A percentile compares a stretch with the other conserved stretches of the same genome.
Evolutionary conservation across 2,113 vertebrate species (phyloP).

Genomic region (Todiramphus saurophagus): DNA sequence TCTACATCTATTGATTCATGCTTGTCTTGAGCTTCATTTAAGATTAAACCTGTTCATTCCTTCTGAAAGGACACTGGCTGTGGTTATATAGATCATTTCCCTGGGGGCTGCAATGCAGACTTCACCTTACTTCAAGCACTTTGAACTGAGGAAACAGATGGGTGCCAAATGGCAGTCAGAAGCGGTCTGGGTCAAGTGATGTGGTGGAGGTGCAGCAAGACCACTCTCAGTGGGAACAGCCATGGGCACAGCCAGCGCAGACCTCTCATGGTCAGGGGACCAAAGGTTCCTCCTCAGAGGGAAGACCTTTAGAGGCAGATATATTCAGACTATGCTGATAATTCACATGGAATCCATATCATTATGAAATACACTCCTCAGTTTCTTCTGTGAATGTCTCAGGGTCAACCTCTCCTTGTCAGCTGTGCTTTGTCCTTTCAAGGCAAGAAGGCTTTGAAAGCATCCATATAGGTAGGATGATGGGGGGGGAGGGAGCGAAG

Average conservation of each 20-base stretch:
- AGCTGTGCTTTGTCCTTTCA: not conserved
- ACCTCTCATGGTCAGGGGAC: not conserved
- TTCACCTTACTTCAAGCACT: constrained; percentile 39
- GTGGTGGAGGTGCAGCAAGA: not conserved
- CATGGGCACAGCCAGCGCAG: not conserved
- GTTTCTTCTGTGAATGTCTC: not conserved
- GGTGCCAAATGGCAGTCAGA: constrained; percentile 43
- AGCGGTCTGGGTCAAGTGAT: not conserved
- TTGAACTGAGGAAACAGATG: constrained; percentile 60
- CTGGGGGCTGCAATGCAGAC: constrained; percentile 10
- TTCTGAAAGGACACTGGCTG: not conserved
- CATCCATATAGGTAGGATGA: not conserved
- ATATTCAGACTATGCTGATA: not conserved
- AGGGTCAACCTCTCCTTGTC: not conserved
- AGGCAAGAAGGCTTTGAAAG: not conserved
- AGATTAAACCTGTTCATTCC: not conserved
- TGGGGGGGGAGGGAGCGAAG: too few species aligned
- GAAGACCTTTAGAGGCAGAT: not conserved
- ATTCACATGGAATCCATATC: not conserved
- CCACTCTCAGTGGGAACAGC: not conserved
- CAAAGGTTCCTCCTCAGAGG: not conserved
- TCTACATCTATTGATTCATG: not conserved
- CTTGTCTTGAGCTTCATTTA: constrained; percentile 20
- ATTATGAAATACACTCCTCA: not conserved
- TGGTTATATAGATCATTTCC: not conserved